phyloP scores from a whole-genome alignment of 2,113 vertebrate genomes.

The Gracilinanus agilis region DNA sequence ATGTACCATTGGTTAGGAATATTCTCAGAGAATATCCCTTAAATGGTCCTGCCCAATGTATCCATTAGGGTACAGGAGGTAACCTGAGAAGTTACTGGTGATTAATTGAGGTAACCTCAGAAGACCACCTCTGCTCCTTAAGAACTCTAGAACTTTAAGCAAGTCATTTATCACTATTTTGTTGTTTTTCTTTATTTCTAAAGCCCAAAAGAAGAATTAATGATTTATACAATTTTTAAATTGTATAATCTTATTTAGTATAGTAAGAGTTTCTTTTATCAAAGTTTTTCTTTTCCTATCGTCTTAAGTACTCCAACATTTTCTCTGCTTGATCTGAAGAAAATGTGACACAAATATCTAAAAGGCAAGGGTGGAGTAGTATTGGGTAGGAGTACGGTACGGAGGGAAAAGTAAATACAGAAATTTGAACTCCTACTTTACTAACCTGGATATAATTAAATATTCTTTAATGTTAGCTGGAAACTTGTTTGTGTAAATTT shows the following conservation, averaged over 20 bases:
- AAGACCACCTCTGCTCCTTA: constrained; percentile 19
- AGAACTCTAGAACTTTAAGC: constrained; percentile 39
- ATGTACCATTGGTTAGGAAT: background rate
- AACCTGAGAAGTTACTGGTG: background rate
- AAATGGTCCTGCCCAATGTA: constrained; percentile 1
- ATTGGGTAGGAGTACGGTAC: no score
- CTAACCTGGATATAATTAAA: background rate
- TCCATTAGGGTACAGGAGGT: background rate
- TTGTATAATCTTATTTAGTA: background rate
- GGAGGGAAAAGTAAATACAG: background rate
- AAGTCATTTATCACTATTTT: background rate
- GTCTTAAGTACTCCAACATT: background rate
- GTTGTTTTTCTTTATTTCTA: background rate
- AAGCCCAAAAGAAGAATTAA: background rate
- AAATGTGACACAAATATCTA: background rate
- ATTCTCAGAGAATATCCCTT: constrained; percentile 12
- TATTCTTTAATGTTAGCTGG: background rate
- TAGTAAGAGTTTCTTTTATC: background rate
- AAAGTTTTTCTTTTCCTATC: background rate
- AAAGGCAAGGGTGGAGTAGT: no score
- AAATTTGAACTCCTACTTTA: background rate
- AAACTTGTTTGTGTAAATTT: background rate
- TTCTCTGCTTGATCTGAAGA: background rate
- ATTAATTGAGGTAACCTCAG: background rate
- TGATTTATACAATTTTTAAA: background rate